phyloP scores from a whole-genome alignment of 2,888 invertebrate species.

The Pseudococcus jackbeardsleyi region DNA sequence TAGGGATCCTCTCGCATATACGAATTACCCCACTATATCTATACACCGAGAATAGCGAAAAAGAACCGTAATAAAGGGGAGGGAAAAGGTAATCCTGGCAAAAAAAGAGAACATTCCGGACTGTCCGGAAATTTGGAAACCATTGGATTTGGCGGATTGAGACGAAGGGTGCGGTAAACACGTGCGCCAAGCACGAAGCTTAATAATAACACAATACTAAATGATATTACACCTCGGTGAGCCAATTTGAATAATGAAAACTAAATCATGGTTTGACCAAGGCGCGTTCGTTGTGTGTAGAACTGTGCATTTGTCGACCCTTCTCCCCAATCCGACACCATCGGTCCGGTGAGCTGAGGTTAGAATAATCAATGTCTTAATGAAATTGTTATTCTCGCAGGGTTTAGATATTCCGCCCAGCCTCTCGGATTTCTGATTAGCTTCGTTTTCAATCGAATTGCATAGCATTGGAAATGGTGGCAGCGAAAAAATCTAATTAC shows the following conservation, averaged over 20 bases:
- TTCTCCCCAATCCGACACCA: neutral
- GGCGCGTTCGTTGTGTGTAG: neutral
- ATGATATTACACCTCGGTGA: conserved; percentile 48
- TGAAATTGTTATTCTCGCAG: conserved; percentile 43
- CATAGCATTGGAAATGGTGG: neutral
- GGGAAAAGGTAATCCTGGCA: too few species aligned
- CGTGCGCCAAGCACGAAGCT: conserved; percentile 10
- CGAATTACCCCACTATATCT: neutral
- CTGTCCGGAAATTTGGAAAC: neutral
- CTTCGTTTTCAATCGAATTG: neutral
- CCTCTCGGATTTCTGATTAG: neutral
- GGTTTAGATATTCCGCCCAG: neutral
- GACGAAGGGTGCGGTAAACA: neutral
- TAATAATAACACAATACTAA: conserved; percentile 33
- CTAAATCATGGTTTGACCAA: conserved; percentile 44
- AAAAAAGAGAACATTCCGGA: too few species aligned
- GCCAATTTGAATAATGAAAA: conserved; percentile 49
- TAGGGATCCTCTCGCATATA: neutral
- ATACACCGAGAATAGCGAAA: too few species aligned
- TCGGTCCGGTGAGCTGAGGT: neutral
- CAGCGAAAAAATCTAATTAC: neutral
- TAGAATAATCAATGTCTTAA: conserved; percentile 47
- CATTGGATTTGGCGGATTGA: neutral
- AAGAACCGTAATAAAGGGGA: too few species aligned
- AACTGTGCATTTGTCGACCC: neutral